Percentiles rank a stretch among this genome's conserved stretches.
Evolutionary conservation across 2,113 vertebrate species (phyloP).

Genomic region (Passer domesticus): DNA sequence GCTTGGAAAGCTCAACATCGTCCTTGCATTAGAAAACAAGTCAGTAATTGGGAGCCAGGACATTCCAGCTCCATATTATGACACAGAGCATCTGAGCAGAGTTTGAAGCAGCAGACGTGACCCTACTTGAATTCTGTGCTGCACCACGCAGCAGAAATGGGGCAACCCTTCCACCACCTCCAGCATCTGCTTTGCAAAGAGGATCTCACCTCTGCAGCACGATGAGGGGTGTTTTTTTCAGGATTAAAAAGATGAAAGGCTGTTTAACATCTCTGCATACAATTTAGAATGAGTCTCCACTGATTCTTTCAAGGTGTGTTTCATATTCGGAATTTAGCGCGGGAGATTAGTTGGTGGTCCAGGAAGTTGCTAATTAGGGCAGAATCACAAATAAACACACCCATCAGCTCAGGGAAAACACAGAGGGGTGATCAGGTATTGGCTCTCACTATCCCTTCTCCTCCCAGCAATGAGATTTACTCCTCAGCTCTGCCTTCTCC

Average conservation of each 20-base stretch:
- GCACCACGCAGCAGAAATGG: background rate
- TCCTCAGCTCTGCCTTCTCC: background rate
- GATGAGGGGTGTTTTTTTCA: background rate
- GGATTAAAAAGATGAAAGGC: background rate
- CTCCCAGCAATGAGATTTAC: background rate
- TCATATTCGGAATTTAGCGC: background rate
- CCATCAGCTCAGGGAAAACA: background rate
- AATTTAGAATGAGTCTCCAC: background rate
- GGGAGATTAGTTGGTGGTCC: background rate
- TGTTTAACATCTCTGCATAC: background rate
- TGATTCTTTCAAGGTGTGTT: background rate
- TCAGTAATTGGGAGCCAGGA: slow-evolving; percentile 14
- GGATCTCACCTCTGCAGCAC: background rate
- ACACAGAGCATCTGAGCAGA: background rate
- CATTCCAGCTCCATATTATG: slow-evolving; percentile 4
- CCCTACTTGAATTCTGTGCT: background rate
- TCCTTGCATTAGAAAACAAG: slow-evolving; percentile 35
- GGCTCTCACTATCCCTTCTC: background rate
- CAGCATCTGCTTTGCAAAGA: background rate
- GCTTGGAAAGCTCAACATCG: slow-evolving; percentile 16
- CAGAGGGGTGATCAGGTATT: background rate
- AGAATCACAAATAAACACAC: background rate
- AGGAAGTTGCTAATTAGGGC: background rate
- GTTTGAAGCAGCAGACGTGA: background rate
- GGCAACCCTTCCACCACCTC: background rate